Percentiles rank a stretch among this genome's conserved stretches.
These are phyloP conservation scores for Eristalinus sepulchralis DNA, from an alignment of 2,888 invertebrate genomes.

Conservation along the genomic window DNA sequence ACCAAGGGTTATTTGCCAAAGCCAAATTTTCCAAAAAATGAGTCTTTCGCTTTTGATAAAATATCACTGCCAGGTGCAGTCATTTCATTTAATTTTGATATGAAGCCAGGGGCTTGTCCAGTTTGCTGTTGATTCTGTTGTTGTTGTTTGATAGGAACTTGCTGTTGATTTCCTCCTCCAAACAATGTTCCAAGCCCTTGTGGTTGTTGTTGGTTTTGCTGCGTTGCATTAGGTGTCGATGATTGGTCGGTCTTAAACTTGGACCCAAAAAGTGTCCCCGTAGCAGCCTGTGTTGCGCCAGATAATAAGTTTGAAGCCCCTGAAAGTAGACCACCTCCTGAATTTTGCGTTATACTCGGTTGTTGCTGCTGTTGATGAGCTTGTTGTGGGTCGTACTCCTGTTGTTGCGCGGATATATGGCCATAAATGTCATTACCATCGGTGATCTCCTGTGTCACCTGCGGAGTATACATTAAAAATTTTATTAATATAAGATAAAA, in stretches of 20 bases:
- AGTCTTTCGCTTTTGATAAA: slow-evolving; percentile 95
- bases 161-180: slow-evolving; percentile 75
- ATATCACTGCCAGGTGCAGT: slow-evolving; percentile 93
- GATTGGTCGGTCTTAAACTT: slow-evolving; percentile 82
- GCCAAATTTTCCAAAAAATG: slow-evolving; percentile 96
- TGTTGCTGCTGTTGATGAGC: slow-evolving; percentile 77
- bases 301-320: slow-evolving; percentile 81
- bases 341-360: slow-evolving; percentile 78
- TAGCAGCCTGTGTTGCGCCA: slow-evolving; percentile 81
- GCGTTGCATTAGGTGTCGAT: slow-evolving; percentile 81
- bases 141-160: slow-evolving; percentile 78
- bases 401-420: slow-evolving; percentile 76
- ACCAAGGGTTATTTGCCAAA: slow-evolving; percentile 86
- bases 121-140: slow-evolving; percentile 81
- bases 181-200: slow-evolving; percentile 77
- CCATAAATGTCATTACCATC: slow-evolving; percentile 81
- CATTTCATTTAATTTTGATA: slow-evolving; percentile 95
- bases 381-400: slow-evolving; percentile 68
- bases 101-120: slow-evolving; percentile 84
- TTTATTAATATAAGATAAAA: too few relatives aligned
- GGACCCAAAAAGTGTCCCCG: slow-evolving; percentile 81
- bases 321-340: slow-evolving; percentile 80
- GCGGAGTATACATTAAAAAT: slow-evolving; percentile 66
- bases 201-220: slow-evolving; percentile 80
- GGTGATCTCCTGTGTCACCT: slow-evolving; percentile 83